Evolutionary conservation across 2,888 invertebrate species (phyloP), one percentile per base, ranked within the genome.

Genomic region (Cosmorhoe ocellata): DNA sequence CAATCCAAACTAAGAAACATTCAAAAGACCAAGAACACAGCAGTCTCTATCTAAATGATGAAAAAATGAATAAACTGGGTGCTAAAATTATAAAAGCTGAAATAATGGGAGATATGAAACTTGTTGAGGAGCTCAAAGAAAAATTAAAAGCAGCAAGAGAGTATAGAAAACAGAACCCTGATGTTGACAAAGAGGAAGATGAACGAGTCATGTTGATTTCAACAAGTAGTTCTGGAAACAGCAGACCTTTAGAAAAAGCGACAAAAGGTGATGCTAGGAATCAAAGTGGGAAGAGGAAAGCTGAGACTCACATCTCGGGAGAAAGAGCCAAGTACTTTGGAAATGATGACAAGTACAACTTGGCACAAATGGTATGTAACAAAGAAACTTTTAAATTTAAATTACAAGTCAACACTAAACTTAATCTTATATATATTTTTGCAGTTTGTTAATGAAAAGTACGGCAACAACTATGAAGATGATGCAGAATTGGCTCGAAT

Each of bases 11-110:
- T 37, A 22, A 31, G 10, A 14, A 52, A 28, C 18, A 31, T 30
- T 9, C 22, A 12, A 39, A 37, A 49, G 51, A 61, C 22, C 58
- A 63, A 39, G 33, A 34, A 48, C 52, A 64, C 47, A 59, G 66
- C 14, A 64, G 36, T 45, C 71, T 79, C 43, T 90, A 91, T 63
- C 79, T 96, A 11, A 93, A 94, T 34, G 95, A 96, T 81, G 93
- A 94, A 62, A 96, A 99, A 79, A 93, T 98, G 92, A 99, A 99
- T 84, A 94, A 94, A 65, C 79, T 99, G 32, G 97, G 94, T 31
- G 97, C 98, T 1, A 97, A 95, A 85, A 93, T 98, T 57, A 90
- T 99, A 0, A 98, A 98, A 89, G 98, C 99, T 9, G 98, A 99
- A 92, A 93, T 99, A 65, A 93, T 97, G 91, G 98, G 98, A 11